Percentiles rank a stretch among this genome's conserved stretches.
These are phyloP conservation scores for Reinhardtius hippoglossoides DNA, from an alignment of 2,113 vertebrate species.

Conservation along the genomic window DNA sequence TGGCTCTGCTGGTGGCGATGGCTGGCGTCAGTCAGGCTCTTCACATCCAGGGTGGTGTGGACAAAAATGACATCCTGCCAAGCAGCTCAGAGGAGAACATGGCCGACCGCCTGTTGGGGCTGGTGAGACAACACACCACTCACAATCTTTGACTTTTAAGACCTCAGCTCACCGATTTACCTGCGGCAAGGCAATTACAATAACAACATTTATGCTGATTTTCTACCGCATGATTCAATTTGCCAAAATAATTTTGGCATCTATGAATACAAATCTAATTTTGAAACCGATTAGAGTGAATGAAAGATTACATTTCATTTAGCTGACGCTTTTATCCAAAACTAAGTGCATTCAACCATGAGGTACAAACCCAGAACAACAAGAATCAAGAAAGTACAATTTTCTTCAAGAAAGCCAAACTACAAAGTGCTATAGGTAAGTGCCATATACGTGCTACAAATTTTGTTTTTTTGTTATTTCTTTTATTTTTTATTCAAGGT, in stretches of 20 bases:
- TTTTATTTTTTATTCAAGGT: no score
- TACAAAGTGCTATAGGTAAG: no score
- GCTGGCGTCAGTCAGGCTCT: slow-evolving; percentile 71
- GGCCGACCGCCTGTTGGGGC: slow-evolving; percentile 57
- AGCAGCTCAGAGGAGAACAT: slow-evolving; percentile 65
- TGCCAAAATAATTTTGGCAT: slow-evolving; percentile 7
- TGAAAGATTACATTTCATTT: background rate
- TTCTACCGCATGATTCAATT: background rate
- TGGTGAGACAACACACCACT: slow-evolving; percentile 75
- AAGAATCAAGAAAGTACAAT: no score
- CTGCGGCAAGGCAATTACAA: background rate
- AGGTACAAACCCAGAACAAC: no score
- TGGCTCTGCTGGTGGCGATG: slow-evolving; percentile 76
- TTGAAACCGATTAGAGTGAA: background rate
- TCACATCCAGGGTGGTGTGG: slow-evolving; percentile 59
- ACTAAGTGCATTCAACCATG: no score
- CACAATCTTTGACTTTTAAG: background rate
- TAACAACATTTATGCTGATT: background rate
- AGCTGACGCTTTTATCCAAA: no score
- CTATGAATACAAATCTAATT: background rate
- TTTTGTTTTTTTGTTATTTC: no score
- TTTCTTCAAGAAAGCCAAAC: no score
- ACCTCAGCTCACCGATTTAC: background rate
- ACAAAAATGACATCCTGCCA: slow-evolving; percentile 53
- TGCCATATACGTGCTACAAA: no score